Evolutionary conservation across 2,888 invertebrate genomes (phyloP), one percentile per base, ranked within the genome.

Genomic region (Toxonevra muliebris): DNA sequence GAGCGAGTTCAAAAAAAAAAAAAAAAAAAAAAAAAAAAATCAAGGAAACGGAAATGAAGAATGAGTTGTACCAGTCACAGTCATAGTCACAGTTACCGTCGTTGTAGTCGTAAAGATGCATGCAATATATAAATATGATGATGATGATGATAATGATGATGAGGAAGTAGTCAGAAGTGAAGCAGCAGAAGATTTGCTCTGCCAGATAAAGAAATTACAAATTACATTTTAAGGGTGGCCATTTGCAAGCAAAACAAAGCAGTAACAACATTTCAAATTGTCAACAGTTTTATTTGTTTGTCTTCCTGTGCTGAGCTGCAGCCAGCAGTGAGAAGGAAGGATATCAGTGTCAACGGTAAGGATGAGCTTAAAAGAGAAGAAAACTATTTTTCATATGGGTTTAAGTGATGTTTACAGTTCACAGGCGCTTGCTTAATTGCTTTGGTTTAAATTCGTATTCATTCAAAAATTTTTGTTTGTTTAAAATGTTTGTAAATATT

Each of bases 191-290:
- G 48, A 13, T 15, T 13, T 15, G 13, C 48, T 13, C 48, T 48
- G 48, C 48, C 48, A 48, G 30, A 30, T 30, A 30, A 30, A 30
- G 30, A 30, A 30, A 13, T 19, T 15, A 53, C 53, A 53, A 57
- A 57, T 57, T 57, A 41, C 57, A 40, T 57, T 57, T 57, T 57
- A 57, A 57, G 57, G 11, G 57, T 40, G 57, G 40, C 57, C 57
- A 57, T 57, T 53, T 53, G 11, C 13, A 13, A 53, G 15, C 13
- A 48, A 48, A 48, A 15, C 50, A n/a, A 30, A 2, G 30, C 2
- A 30, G 3, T 30, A 30, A 30, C 30, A 30, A 30, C 30, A 30
- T 30, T 15, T 48, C 15, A 48, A 48, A 48, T n/a, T 48, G 50
- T 48, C 50, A 48, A 48, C 50, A 48, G 15, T n/a, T 48, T 48